Evolutionary conservation across 2,797 vertebrate species (phyloP).

Genomic region (Valencia hispanica): DNA sequence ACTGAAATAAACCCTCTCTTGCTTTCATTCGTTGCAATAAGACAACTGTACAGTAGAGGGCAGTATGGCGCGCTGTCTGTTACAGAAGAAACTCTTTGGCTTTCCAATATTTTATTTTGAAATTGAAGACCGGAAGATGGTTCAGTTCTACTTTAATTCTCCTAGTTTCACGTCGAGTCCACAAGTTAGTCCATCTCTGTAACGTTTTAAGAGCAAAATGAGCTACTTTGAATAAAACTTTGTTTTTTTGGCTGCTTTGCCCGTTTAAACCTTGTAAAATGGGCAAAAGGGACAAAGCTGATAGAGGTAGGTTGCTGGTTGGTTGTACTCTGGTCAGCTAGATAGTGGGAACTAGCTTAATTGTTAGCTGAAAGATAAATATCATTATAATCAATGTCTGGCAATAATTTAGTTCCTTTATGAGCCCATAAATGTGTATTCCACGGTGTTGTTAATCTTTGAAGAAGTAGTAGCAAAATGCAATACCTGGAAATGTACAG

Average conservation of each 20-base stretch:
- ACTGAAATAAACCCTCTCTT: neutral
- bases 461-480: neutral
- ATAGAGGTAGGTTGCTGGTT: constrained; percentile 75
- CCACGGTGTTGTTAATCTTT: neutral
- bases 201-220: neutral
- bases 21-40: neutral
- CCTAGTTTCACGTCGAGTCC: neutral
- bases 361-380: neutral
- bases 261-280: constrained; percentile 51
- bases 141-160: no score
- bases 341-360: neutral
- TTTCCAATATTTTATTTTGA: constrained; percentile 46
- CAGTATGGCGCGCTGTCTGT: neutral
- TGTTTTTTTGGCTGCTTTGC: neutral
- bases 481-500: neutral
- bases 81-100: neutral
- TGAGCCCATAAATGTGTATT: neutral
- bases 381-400: neutral
- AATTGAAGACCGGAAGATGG: constrained; percentile 11
- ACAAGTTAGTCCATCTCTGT: neutral
- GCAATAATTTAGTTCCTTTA: neutral
- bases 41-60: neutral
- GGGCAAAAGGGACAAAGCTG: constrained; percentile 82
- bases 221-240: neutral
- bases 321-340: constrained; percentile 1